Evolutionary conservation across 2,113 vertebrate genomes (phyloP).

Genomic region (Misgurnus anguillicaudatus): DNA sequence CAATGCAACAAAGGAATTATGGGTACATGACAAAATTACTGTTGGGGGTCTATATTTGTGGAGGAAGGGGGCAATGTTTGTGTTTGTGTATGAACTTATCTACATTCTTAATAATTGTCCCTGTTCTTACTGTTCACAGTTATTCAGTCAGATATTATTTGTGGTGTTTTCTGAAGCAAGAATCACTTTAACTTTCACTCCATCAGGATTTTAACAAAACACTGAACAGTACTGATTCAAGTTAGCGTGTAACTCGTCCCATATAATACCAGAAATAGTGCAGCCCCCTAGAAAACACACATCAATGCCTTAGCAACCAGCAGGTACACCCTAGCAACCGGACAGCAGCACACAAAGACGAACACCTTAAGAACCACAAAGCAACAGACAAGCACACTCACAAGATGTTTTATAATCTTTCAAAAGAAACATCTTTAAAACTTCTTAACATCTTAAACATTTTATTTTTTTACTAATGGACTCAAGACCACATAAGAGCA

Average conservation of each 20-base stretch:
- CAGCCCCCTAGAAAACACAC: too few species aligned
- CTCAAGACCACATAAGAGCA: too few species aligned
- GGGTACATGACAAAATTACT: slow-evolving; percentile 11
- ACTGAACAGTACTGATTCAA: background rate
- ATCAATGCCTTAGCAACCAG: too few species aligned
- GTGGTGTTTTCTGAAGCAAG: background rate
- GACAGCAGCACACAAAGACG: too few species aligned
- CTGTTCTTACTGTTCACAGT: background rate
- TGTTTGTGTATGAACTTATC: background rate
- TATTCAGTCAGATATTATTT: background rate
- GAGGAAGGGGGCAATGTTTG: background rate
- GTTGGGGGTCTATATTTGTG: background rate
- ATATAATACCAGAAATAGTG: too few species aligned
- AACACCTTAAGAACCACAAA: too few species aligned
- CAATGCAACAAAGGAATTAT: background rate
- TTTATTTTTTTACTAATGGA: too few species aligned
- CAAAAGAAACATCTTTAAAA: too few species aligned
- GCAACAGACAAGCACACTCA: too few species aligned
- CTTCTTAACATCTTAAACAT: too few species aligned
- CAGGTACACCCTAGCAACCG: too few species aligned
- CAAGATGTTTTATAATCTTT: too few species aligned
- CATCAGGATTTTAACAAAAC: background rate
- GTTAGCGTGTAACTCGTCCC: background rate
- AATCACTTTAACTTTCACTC: background rate
- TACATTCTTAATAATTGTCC: background rate